Percentiles rank a stretch among this genome's conserved stretches.
Evolutionary conservation across 2,888 invertebrate genomes (phyloP).

Genomic region (Rhaphigaster nebulosa): DNA sequence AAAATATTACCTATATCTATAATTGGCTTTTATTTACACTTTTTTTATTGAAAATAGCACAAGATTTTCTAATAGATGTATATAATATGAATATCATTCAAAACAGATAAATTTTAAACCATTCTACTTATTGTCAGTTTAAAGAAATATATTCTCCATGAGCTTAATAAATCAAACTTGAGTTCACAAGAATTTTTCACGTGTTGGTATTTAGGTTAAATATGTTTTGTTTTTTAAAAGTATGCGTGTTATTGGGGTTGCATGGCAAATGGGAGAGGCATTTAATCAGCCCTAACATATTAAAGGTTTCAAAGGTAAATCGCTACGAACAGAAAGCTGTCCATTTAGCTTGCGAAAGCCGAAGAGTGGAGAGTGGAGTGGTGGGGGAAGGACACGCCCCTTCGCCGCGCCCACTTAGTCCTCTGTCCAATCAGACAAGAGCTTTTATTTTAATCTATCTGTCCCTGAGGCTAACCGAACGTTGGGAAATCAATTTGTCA

Average conservation of each 20-base stretch:
- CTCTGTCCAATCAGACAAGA: neutral
- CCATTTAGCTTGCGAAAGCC: neutral
- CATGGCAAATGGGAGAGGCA: neutral
- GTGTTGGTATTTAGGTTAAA: neutral
- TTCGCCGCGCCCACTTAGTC: constrained; percentile 28
- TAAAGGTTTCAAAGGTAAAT: constrained; percentile 6
- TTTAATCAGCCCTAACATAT: neutral
- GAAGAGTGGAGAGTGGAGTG: neutral
- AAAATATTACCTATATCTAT: too few species aligned
- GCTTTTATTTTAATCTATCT: constrained; percentile 52
- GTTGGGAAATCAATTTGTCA: constrained; percentile 51
- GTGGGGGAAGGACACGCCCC: constrained; percentile 50
- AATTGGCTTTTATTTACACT: neutral
- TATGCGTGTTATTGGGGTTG: neutral
- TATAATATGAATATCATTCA: neutral
- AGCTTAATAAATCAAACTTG: too few species aligned
- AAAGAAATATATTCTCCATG: too few species aligned
- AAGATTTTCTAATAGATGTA: too few species aligned
- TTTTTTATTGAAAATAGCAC: too few species aligned
- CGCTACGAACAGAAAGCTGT: neutral
- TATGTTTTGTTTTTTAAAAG: neutral
- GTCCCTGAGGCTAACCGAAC: constrained; percentile 34
- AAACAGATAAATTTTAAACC: neutral
- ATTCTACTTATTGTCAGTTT: too few species aligned
- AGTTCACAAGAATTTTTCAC: too few species aligned